Conservation (phyloP, 2,888 invertebrate genomes). For the Phlogophora meticulosa region DNA sequence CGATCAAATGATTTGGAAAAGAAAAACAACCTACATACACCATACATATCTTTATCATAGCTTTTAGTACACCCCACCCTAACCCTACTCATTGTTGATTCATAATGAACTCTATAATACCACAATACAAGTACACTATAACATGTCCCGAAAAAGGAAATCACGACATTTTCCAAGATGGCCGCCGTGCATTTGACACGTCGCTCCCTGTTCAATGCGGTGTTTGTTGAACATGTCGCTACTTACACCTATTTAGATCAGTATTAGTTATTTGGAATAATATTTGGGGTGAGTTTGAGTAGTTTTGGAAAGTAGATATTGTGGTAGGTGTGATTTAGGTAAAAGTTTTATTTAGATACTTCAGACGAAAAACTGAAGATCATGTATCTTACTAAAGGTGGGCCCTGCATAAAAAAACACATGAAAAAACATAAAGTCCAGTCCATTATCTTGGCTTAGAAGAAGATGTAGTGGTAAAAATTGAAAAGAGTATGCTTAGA, state of each 20-base stretch:
- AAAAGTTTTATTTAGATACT: too few relatives aligned
- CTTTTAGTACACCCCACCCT: slow-evolving; percentile 16
- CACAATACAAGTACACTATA: slow-evolving; percentile 53
- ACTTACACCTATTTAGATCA: slow-evolving; percentile 43
- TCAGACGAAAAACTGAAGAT: too few relatives aligned
- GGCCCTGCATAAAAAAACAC: too few relatives aligned
- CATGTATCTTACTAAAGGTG: too few relatives aligned
- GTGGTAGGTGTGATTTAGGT: not conserved
- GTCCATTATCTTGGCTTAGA: too few relatives aligned
- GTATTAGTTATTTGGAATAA: slow-evolving; percentile 62
- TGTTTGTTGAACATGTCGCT: slow-evolving; percentile 62
- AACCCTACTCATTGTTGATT: slow-evolving; percentile 49
- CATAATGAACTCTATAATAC: slow-evolving; percentile 63
- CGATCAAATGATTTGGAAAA: not conserved
- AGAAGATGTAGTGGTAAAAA: too few relatives aligned
- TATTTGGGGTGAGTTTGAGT: slow-evolving; percentile 34
- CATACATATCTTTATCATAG: not conserved
- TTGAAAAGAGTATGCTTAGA: too few relatives aligned
- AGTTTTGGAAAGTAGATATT: not conserved
- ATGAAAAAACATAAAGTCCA: too few relatives aligned
- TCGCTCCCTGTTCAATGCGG: slow-evolving; percentile 40
- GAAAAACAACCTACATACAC: not conserved
- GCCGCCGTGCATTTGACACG: slow-evolving; percentile 69
- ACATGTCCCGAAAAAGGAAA: slow-evolving; percentile 81
- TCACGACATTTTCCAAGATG: slow-evolving; percentile 78